Evolutionary conservation across 35 echinoderm and acorn worm genomes (phyloP), one percentile per base, ranked within the genome.

Genomic region (Antedon bifida): DNA sequence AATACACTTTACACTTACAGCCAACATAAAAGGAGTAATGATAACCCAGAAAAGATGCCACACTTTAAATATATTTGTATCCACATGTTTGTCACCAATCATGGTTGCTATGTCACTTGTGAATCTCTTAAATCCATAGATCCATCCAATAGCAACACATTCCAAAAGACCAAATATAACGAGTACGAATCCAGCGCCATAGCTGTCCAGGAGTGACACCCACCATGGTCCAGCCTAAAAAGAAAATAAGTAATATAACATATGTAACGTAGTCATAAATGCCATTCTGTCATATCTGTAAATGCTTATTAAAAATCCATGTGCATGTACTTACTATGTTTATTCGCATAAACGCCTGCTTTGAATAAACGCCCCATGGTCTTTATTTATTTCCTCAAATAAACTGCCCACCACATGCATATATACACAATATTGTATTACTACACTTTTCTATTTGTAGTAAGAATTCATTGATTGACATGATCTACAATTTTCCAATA

Each of bases 51-150:
- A 36, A 21, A 80, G 29, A 21, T 34, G 78, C 78, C 78, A 80
- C 10, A 34, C 23, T 38, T 23, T 29, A n/a, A 80, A 80, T 2
- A 80, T 29, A 9, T 29, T 5, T 3, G 36, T 36, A 29, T 80
- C 35, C 23, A 80, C 78, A 9, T 26, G 19, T 21, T 38, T 36
- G 3, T 29, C 36, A 29, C 78, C 78, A 38, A 80, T 80, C 78
- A 80, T 80, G 11, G 78, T 80, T 7, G 33, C 33, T 29, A 80
- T 80, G 29, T 80, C 78, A 80, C 36, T 80, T 26, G 36, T 36
- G 29, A 80, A 80, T 14, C 78, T 14, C 3, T 80, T 9, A 38
- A 80, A 34, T 29, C 76, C 76, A 35, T 77, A 77, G 76, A 77
- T 26, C 76, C 76, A 77, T 9, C 31, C 76, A 16, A 77, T 77